phyloP scores from a whole-genome alignment of 2,113 vertebrate genomes.

The Prochilodus magdalenae region DNA sequence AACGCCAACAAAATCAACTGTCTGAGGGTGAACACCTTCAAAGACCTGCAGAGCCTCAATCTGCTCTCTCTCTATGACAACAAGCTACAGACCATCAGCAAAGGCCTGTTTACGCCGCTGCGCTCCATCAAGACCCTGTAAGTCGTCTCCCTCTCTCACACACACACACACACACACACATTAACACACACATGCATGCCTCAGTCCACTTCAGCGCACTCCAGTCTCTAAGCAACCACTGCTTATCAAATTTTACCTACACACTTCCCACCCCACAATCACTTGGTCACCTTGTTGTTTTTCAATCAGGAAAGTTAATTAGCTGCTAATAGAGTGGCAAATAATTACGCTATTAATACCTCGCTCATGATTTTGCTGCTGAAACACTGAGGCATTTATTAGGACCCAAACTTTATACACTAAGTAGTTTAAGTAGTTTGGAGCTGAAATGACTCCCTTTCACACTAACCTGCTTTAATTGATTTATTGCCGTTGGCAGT shows the following conservation, averaged over 20 bases:
- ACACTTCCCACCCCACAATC: neutral
- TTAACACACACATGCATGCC: slow-evolving; percentile 27
- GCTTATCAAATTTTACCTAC: slow-evolving; percentile 15
- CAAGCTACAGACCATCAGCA: slow-evolving; percentile 97
- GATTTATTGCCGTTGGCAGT: neutral
- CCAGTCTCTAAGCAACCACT: slow-evolving; percentile 49
- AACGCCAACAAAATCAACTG: slow-evolving; percentile 99
- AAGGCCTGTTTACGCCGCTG: slow-evolving; percentile 92
- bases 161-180: slow-evolving; percentile 25
- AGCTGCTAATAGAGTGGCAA: slow-evolving; percentile 16
- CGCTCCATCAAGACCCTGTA: slow-evolving; percentile 97
- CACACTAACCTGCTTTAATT: neutral
- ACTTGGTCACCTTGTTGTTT: slow-evolving; percentile 17
- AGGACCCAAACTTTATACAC: neutral
- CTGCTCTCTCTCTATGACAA: slow-evolving; percentile 98
- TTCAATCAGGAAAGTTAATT: slow-evolving; percentile 26
- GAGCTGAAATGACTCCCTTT: neutral
- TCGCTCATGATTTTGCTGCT: neutral
- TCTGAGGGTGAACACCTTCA: slow-evolving; percentile 95
- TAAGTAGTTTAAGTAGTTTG: neutral
- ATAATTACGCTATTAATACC: slow-evolving; percentile 23
- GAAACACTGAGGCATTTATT: neutral
- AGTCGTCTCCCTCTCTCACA: slow-evolving; percentile 68
- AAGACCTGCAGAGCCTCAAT: slow-evolving; percentile 96
- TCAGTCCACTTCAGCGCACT: slow-evolving; percentile 2